Conservation (phyloP, 2,888 invertebrate species). For the Hoplodrina blanda region DNA sequence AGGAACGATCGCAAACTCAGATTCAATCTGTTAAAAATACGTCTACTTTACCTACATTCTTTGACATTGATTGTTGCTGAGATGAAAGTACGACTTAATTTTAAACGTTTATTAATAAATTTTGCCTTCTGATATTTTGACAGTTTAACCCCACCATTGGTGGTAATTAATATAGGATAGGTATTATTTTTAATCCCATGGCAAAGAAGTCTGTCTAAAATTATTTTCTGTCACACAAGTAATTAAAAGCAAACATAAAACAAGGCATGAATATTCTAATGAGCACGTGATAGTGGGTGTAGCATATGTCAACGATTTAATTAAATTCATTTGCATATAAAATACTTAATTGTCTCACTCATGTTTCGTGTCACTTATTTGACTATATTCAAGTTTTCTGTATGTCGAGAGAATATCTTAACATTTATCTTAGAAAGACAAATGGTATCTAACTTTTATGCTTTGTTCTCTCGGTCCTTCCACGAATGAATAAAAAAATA, state of each 20-base stretch:
- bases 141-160: too few relatives aligned
- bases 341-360: slow-evolving; percentile 51
- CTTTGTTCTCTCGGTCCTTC: background rate
- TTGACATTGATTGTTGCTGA: too few relatives aligned
- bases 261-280: slow-evolving; percentile 41
- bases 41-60: too few relatives aligned
- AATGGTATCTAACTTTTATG: background rate
- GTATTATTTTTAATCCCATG: background rate
- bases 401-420: slow-evolving; percentile 2
- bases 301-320: slow-evolving; percentile 47
- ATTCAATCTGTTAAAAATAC: too few relatives aligned
- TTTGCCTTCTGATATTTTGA: too few relatives aligned
- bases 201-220: background rate
- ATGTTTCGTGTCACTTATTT: slow-evolving; percentile 35
- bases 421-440: slow-evolving; percentile 3
- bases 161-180: too few relatives aligned
- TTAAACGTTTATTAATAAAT: too few relatives aligned
- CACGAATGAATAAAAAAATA: too few relatives aligned
- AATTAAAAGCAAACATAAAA: slow-evolving; percentile 37
- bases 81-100: too few relatives aligned
- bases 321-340: slow-evolving; percentile 56
- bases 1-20: too few relatives aligned
- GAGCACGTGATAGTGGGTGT: slow-evolving; percentile 27
- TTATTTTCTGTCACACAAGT: background rate
- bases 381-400: slow-evolving; percentile 24